Evolutionary conservation across 2,888 invertebrate species (phyloP), one percentile per base, ranked within the genome.

Genomic region (Thereva nobilitata): DNA sequence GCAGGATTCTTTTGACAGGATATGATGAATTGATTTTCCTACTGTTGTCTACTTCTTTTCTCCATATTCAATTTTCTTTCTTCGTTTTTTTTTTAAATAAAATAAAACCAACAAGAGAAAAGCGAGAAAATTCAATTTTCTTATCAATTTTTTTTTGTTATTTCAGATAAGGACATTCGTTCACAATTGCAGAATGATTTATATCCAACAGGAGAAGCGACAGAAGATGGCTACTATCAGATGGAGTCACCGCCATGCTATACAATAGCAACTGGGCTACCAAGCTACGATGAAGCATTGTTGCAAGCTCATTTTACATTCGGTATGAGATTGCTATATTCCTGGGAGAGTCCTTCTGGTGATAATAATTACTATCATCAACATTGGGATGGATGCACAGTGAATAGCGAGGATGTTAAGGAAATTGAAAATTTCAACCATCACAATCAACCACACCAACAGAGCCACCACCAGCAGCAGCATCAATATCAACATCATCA

Each of bases 261-360:
- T 75, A 86, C 86, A 50, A 83, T 86, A 70, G 87, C 86, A 72
- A 86, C 87, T 38, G 87, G 87, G 7, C 75, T 87, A 67, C 87
- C 87, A 44, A 85, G 83, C 69, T 87, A 87, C 78, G 86, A 85
- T 69, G 86, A 87, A 76, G 87, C 87, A 9, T 75, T 86, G 73
- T 83, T 84, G 76, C 85, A 86, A 42, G 50, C 56, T 41, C 54
- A 61, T 57, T 44, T 53, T 50, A 57, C 42, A 40, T 54, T 54
- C 77, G 79, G 73, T 76, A 79, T 82, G 59, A 47, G 59, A 49
- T 59, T 59, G 38, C 38, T 59, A 68, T 77, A 79, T 67, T 75
- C 63, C 42, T 63, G 50, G 63, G 52, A 53, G 42, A 53, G 52
- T 52, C 42, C 52, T 42, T 10, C 23, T 8, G 23, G 34, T 37